These are phyloP conservation scores for Drosophila kurseongensis DNA, from an alignment of 1,140 invertebrate genomes.

Conservation along the genomic window DNA sequence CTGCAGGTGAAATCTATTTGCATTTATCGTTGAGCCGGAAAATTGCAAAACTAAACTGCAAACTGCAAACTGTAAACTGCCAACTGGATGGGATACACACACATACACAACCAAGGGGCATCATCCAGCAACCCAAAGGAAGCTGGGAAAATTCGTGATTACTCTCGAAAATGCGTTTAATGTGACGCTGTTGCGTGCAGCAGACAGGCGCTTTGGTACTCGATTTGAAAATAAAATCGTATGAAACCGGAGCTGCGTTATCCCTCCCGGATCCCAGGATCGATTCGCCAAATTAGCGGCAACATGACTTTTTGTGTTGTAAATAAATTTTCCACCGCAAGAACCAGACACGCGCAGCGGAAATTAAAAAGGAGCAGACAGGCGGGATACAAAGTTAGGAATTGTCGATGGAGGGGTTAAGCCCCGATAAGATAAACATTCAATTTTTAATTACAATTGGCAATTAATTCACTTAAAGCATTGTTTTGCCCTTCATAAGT, in stretches of 20 bases:
- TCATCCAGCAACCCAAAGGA: conserved; percentile 26
- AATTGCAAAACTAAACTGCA: conserved; percentile 80
- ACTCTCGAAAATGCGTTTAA: conserved; percentile 64
- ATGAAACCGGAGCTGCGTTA: conserved; percentile 10
- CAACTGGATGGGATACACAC: conserved; percentile 14
- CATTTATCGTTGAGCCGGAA: conserved; percentile 82
- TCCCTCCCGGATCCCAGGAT: conserved; percentile 14
- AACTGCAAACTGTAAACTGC: conserved; percentile 53
- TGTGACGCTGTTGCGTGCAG: conserved; percentile 51
- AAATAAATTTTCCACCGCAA: conserved; percentile 55
- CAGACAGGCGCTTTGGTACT: conserved; percentile 20
- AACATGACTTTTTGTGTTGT: conserved; percentile 62
- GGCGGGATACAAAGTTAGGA: conserved; percentile 6
- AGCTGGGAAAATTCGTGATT: conserved; percentile 58
- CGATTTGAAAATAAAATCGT: conserved; percentile 33
- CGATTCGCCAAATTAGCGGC: conserved; percentile 62
- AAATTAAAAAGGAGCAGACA: conserved; percentile 54
- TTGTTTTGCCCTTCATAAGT: neutral
- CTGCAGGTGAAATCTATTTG: conserved; percentile 83
- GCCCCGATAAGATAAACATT: conserved; percentile 36
- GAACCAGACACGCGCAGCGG: conserved; percentile 48
- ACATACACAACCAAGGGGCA: conserved; percentile 1
- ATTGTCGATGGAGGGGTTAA: conserved; percentile 4
- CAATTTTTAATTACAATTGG: conserved; percentile 41
- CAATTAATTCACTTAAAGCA: conserved; percentile 45